Percentiles rank a stretch among this genome's conserved stretches.
phyloP scores from a whole-genome alignment of 2,888 invertebrate species.

The Amphipoea oculea region DNA sequence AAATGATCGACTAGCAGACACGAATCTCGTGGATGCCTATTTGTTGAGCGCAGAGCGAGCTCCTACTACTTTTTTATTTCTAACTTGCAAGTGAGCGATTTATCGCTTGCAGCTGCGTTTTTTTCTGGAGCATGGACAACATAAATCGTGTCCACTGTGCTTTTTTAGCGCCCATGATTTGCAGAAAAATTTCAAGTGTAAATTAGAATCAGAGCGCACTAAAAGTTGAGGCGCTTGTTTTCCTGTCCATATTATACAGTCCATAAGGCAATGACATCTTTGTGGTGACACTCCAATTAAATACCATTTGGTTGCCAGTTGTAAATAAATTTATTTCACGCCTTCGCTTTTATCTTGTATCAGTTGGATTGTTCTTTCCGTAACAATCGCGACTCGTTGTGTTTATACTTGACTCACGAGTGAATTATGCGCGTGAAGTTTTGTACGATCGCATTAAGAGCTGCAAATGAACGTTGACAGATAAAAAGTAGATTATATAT shows the following conservation, averaged over 20 bases:
- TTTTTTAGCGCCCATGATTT: slow-evolving; percentile 70
- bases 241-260: slow-evolving; percentile 31
- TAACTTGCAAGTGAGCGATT: slow-evolving; percentile 78
- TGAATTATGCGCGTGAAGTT: slow-evolving; percentile 75
- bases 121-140: slow-evolving; percentile 72
- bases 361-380: slow-evolving; percentile 84
- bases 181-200: slow-evolving; percentile 59
- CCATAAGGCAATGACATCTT: slow-evolving; percentile 52
- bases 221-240: slow-evolving; percentile 21
- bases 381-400: slow-evolving; percentile 82
- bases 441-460: slow-evolving; percentile 63
- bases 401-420: slow-evolving; percentile 78
- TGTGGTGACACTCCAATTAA: slow-evolving; percentile 84
- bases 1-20: slow-evolving; percentile 76
- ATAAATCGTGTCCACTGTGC: slow-evolving; percentile 74
- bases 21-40: slow-evolving; percentile 73
- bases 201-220: slow-evolving; percentile 57
- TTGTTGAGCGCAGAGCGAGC: slow-evolving; percentile 76
- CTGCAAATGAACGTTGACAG: slow-evolving; percentile 54
- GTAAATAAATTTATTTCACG: slow-evolving; percentile 86
- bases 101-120: slow-evolving; percentile 78
- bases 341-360: slow-evolving; percentile 86
- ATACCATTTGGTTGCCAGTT: slow-evolving; percentile 80
- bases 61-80: slow-evolving; percentile 73
- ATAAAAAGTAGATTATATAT: slow-evolving; percentile 43